Evolutionary conservation across 2,888 invertebrate genomes (phyloP).

Genomic region (Plemyria rubiginata): DNA sequence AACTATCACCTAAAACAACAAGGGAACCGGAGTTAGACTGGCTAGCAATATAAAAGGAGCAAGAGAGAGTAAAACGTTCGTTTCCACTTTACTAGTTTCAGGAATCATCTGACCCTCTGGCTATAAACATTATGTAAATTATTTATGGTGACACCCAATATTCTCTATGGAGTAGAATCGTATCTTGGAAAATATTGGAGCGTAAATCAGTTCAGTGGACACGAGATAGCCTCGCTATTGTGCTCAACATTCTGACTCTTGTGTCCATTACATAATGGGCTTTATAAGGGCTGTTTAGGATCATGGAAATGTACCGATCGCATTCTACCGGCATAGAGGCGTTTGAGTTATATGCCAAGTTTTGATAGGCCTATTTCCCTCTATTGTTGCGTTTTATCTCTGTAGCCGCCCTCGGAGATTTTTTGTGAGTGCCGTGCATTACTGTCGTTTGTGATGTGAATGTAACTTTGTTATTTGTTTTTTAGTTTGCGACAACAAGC

Average conservation of each 20-base stretch:
- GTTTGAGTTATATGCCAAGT: slow-evolving; percentile 66
- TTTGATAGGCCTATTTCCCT: slow-evolving; percentile 61
- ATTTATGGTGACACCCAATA: slow-evolving; percentile 58
- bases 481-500: slow-evolving; percentile 15
- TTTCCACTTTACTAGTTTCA: slow-evolving; percentile 19
- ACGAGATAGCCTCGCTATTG: slow-evolving; percentile 59
- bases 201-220: slow-evolving; percentile 66
- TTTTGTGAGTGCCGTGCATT: slow-evolving; percentile 25
- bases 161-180: slow-evolving; percentile 51
- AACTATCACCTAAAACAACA: neutral
- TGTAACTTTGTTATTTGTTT: slow-evolving; percentile 25
- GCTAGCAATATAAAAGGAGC: neutral
- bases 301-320: slow-evolving; percentile 61
- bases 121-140: slow-evolving; percentile 53
- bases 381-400: slow-evolving; percentile 53
- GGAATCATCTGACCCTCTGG: slow-evolving; percentile 23
- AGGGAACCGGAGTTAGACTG: neutral
- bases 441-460: slow-evolving; percentile 22
- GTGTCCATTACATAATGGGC: slow-evolving; percentile 66
- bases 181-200: slow-evolving; percentile 61
- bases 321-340: slow-evolving; percentile 51
- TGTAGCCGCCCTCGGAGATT: slow-evolving; percentile 44
- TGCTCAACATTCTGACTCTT: slow-evolving; percentile 59
- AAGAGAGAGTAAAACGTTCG: neutral
- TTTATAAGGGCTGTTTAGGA: slow-evolving; percentile 68